These are phyloP conservation scores for Hemaris fuciformis DNA, from an alignment of 2,888 invertebrate species.

Conservation along the genomic window DNA sequence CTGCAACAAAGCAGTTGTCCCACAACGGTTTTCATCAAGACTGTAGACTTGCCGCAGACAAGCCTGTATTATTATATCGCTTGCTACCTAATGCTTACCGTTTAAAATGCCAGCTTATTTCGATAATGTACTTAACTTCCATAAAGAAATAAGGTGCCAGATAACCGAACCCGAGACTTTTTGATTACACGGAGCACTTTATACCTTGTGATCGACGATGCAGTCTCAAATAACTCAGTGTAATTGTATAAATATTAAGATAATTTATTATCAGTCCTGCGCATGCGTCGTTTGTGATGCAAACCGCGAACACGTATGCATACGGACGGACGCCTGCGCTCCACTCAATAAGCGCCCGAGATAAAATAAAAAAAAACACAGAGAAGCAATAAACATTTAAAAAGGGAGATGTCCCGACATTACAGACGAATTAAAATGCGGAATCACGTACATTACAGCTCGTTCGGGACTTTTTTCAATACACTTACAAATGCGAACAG, in stretches of 20 bases:
- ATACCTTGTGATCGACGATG: background rate
- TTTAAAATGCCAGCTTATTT: too few species aligned
- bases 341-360: constrained; percentile 44
- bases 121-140: too few species aligned
- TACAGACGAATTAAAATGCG: constrained; percentile 75
- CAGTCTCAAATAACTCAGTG: too few species aligned
- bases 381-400: constrained; percentile 61
- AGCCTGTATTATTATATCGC: too few species aligned
- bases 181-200: too few species aligned
- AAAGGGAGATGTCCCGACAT: constrained; percentile 64
- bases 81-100: too few species aligned
- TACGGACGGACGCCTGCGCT: constrained; percentile 37
- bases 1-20: too few species aligned
- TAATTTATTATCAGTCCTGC: background rate
- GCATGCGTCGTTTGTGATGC: constrained; percentile 29
- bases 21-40: too few species aligned
- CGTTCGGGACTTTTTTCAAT: constrained; percentile 62
- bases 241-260: background rate
- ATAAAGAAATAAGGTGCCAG: too few species aligned
- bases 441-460: constrained; percentile 75
- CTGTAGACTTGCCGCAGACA: too few species aligned
- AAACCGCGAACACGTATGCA: constrained; percentile 51
- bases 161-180: too few species aligned
- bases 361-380: constrained; percentile 47
- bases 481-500: constrained; percentile 60